These are phyloP conservation scores for Leucoraja ocellata DNA, from an alignment of 2,797 vertebrate genomes.

Conservation along the genomic window DNA sequence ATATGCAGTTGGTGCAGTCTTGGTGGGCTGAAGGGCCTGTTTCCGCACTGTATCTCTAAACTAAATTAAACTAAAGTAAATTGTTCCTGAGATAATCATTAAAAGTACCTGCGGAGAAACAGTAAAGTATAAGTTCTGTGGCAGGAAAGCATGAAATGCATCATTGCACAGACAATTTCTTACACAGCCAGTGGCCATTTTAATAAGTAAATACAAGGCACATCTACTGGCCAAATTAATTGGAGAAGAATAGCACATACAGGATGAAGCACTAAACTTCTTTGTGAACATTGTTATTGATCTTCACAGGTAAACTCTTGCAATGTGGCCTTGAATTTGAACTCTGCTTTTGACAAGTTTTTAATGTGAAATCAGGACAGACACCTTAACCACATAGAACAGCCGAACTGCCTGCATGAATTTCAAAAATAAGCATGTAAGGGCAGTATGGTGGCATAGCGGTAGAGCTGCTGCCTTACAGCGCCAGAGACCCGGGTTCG, in stretches of 20 bases:
- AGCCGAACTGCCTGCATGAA: too few species aligned
- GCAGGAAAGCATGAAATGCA: not conserved
- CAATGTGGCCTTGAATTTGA: not conserved
- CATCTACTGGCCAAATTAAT: not conserved
- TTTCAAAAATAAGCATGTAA: too few species aligned
- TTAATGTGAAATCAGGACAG: not conserved
- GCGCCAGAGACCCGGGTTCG: too few species aligned
- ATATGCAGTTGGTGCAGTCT: too few species aligned
- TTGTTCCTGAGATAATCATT: not conserved
- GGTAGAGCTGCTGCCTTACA: too few species aligned
- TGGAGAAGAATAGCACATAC: not conserved
- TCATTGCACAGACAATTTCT: not conserved
- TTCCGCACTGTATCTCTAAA: too few species aligned
- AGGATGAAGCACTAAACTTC: not conserved
- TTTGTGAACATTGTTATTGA: not conserved
- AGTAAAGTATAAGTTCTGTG: not conserved
- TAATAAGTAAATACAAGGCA: conserved; percentile 12
- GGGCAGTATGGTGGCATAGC: too few species aligned
- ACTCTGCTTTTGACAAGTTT: not conserved
- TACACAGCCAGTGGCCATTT: conserved; percentile 12
- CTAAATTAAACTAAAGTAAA: too few species aligned
- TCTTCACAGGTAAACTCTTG: not conserved
- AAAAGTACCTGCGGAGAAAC: not conserved
- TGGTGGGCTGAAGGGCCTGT: too few species aligned
- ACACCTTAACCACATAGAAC: not conserved